phyloP scores from a whole-genome alignment of 2,888 invertebrate genomes.

The Harpalus rufipes region DNA sequence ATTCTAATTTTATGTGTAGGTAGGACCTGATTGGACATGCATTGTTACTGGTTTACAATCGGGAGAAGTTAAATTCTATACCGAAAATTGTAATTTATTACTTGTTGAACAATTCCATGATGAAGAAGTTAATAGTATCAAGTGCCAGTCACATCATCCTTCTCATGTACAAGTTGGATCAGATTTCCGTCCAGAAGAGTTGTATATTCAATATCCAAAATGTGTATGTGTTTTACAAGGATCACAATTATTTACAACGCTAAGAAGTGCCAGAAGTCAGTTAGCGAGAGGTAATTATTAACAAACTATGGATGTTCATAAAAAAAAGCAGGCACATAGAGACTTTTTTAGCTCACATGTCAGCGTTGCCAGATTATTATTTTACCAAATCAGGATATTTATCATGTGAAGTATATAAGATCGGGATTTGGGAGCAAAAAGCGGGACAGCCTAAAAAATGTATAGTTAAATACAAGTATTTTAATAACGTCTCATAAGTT shows the following conservation, averaged over 20 bases:
- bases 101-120: slow-evolving; percentile 91
- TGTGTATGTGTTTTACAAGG: slow-evolving; percentile 88
- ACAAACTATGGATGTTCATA: no score
- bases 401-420: no score
- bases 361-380: no score
- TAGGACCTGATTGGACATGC: slow-evolving; percentile 95
- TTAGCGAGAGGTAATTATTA: slow-evolving; percentile 84
- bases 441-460: no score
- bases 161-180: slow-evolving; percentile 76
- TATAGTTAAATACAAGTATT: no score
- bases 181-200: slow-evolving; percentile 81
- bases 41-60: slow-evolving; percentile 91
- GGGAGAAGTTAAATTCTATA: slow-evolving; percentile 92
- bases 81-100: slow-evolving; percentile 90
- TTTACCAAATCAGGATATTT: no score
- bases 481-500: no score
- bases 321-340: no score
- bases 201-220: slow-evolving; percentile 86
- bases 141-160: slow-evolving; percentile 85
- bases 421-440: no score
- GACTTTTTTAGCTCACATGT: no score
- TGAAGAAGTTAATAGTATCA: slow-evolving; percentile 87
- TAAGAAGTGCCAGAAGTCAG: slow-evolving; percentile 88
- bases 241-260: slow-evolving; percentile 87
- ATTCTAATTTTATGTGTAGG: slow-evolving; percentile 74